phyloP scores from a whole-genome alignment of 2,797 vertebrate genomes.

The Adelosebastes latens region DNA sequence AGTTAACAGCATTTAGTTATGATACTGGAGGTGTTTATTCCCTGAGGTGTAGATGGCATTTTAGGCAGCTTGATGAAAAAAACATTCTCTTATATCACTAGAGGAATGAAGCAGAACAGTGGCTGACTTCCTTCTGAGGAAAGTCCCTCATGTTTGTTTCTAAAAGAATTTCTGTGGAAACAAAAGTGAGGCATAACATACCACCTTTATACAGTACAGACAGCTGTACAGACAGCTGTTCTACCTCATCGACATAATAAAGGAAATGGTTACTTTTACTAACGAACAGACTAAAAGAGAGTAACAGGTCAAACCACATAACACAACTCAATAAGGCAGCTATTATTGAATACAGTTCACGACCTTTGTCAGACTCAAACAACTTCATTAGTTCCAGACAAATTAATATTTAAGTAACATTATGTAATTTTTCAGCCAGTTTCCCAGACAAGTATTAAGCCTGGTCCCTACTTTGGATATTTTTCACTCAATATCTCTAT shows the following conservation, averaged over 20 bases:
- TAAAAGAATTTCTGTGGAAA: conserved; percentile 33
- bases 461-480: neutral
- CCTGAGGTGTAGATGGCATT: neutral
- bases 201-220: no score
- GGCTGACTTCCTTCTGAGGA: conserved; percentile 10
- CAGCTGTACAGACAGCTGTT: conserved; percentile 21
- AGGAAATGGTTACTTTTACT: conserved; percentile 11
- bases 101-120: neutral
- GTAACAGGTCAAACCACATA: neutral
- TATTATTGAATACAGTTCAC: neutral
- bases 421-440: neutral
- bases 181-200: neutral
- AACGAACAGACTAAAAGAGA: neutral
- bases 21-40: neutral
- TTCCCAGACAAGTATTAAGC: neutral
- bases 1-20: neutral
- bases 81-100: neutral
- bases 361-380: neutral
- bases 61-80: neutral
- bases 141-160: conserved; percentile 28
- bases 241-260: neutral
- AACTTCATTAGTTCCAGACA: neutral
- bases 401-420: neutral
- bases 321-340: neutral
- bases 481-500: neutral